Percentiles rank a stretch among this genome's conserved stretches.
Conservation (phyloP, 1,140 invertebrate genomes). For the Neotoxoptera formosana region DNA sequence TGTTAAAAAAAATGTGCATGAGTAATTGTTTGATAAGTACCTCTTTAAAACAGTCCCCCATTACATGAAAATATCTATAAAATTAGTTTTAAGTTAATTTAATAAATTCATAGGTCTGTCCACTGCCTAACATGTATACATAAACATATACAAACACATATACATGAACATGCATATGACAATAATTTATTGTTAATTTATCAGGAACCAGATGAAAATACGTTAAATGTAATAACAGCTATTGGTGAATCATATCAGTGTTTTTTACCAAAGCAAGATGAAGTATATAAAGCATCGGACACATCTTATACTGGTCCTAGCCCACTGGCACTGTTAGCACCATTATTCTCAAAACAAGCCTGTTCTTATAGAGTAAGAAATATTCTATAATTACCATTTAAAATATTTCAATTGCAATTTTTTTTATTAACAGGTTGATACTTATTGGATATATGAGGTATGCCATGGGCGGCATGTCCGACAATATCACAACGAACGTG, state of each 20-base stretch:
- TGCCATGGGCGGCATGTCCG: constrained; percentile 90
- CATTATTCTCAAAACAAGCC: constrained; percentile 74
- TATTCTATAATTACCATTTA: constrained; percentile 28
- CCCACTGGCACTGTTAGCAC: constrained; percentile 78
- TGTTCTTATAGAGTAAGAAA: constrained; percentile 80
- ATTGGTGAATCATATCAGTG: constrained; percentile 46
- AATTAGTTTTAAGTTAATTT: too few relatives aligned
- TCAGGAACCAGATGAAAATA: constrained; percentile 72
- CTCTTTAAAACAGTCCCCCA: too few relatives aligned
- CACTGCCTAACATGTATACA: too few relatives aligned
- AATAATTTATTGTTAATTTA: constrained; percentile 73
- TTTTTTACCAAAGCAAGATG: constrained; percentile 35
- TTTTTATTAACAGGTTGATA: constrained; percentile 75
- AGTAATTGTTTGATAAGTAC: too few relatives aligned
- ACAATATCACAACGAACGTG: constrained; percentile 95
- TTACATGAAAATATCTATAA: too few relatives aligned
- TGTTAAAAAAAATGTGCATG: too few relatives aligned
- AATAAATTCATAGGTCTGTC: too few relatives aligned
- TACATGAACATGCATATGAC: not conserved
- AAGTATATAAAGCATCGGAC: constrained; percentile 62
- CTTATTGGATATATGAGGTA: constrained; percentile 97
- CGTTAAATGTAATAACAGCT: constrained; percentile 59
- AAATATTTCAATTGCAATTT: constrained; percentile 21
- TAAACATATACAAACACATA: too few relatives aligned
- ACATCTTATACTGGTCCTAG: constrained; percentile 66